phyloP scores from a whole-genome alignment of 2,888 invertebrate genomes.

The Spodoptera exigua region DNA sequence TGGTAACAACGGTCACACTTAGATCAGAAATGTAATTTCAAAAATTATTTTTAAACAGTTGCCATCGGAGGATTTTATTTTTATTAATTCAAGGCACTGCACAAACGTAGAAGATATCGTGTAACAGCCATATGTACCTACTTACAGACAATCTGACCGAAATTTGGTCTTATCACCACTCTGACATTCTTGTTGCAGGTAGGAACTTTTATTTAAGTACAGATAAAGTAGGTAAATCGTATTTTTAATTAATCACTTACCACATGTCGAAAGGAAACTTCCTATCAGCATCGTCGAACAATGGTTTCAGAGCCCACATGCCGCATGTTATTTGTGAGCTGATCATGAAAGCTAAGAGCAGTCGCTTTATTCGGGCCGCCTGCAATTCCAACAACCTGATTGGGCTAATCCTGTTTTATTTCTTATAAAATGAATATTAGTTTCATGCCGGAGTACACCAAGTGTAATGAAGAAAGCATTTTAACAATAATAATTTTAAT shows the following conservation, averaged over 20 bases:
- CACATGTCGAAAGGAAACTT: slow-evolving; percentile 85
- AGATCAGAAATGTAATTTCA: background rate
- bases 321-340: slow-evolving; percentile 78
- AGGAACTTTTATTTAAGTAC: too few species aligned
- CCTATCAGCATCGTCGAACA: slow-evolving; percentile 79
- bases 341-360: slow-evolving; percentile 78
- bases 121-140: too few species aligned
- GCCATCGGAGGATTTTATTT: too few species aligned
- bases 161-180: too few species aligned
- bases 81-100: too few species aligned
- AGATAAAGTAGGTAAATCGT: too few species aligned
- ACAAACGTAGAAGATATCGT: too few species aligned
- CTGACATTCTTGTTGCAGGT: too few species aligned
- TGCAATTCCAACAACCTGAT: slow-evolving; percentile 73
- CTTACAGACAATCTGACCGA: too few species aligned
- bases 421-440: background rate
- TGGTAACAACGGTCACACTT: slow-evolving; percentile 38
- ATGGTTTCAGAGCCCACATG: slow-evolving; percentile 79
- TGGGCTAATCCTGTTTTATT: background rate
- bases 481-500: too few species aligned
- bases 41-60: too few species aligned
- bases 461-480: background rate
- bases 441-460: slow-evolving; percentile 31
- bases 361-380: slow-evolving; percentile 74
- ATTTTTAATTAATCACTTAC: too few species aligned